phyloP scores from a whole-genome alignment of 2,888 invertebrate genomes.

The Digitonthophagus gazella region DNA sequence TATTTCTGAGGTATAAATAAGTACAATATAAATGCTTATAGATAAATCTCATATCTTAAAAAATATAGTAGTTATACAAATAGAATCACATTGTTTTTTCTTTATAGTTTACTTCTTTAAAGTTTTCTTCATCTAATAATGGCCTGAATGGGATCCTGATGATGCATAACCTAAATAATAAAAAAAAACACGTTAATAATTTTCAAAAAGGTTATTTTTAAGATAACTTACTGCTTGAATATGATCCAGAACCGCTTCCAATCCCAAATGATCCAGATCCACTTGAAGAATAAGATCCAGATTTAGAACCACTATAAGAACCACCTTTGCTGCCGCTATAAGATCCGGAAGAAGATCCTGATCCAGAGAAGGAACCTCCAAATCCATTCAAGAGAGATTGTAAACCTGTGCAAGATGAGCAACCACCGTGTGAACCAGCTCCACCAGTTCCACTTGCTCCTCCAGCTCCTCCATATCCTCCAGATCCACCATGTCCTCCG shows the following conservation, averaged over 20 bases:
- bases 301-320: constrained; percentile 19
- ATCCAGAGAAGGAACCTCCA: background rate
- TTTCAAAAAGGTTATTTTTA: background rate
- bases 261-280: constrained; percentile 7
- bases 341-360: background rate
- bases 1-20: constrained; percentile 21
- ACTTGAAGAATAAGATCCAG: constrained; percentile 16
- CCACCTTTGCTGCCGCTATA: too few species aligned
- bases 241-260: constrained; percentile 12
- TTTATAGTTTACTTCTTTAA: background rate
- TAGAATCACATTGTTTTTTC: background rate
- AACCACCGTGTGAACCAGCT: background rate
- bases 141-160: constrained; percentile 8
- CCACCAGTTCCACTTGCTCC: background rate
- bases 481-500: too few species aligned
- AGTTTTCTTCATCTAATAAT: constrained; percentile 19
- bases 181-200: background rate
- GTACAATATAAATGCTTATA: background rate
- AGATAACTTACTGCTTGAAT: constrained; percentile 21
- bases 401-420: constrained; percentile 8
- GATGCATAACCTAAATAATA: background rate
- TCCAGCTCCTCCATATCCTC: background rate
- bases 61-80: background rate
- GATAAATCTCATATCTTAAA: background rate
- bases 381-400: background rate